phyloP scores from a whole-genome alignment of 2,797 vertebrate genomes.

The Melanitta fusca region DNA sequence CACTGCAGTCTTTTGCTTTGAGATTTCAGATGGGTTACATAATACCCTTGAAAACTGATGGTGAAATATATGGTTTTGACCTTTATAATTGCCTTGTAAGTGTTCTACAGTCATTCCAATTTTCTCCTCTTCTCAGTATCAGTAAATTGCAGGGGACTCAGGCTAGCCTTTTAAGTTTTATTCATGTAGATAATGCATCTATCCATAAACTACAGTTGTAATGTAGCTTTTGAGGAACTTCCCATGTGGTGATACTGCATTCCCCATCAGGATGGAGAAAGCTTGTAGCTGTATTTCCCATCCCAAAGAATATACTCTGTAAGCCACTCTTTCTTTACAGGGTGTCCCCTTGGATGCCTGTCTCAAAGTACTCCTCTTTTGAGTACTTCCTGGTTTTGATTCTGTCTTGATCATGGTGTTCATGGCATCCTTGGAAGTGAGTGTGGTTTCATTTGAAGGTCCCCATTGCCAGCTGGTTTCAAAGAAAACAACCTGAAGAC shows the following conservation, averaged over 20 bases:
- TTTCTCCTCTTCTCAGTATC: not conserved
- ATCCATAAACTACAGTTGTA: not conserved
- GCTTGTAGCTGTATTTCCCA: not conserved
- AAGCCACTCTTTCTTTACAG: not conserved
- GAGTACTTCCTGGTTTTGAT: not conserved
- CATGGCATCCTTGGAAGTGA: not conserved
- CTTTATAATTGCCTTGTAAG: not conserved
- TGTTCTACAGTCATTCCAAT: not conserved
- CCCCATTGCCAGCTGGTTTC: not conserved
- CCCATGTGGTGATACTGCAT: not conserved
- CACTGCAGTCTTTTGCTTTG: not conserved
- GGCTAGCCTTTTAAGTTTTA: not conserved
- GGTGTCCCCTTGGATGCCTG: not conserved
- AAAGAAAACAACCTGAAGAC: not conserved
- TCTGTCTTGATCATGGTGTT: rapidly evolving
- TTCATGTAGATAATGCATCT: not conserved
- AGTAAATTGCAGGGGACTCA: not conserved
- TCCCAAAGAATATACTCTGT: not conserved
- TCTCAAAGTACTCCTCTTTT: not conserved
- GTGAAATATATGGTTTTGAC: slow-evolving; percentile 1
- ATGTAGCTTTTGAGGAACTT: not conserved
- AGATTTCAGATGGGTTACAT: not conserved
- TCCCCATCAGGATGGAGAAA: not conserved
- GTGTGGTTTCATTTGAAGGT: not conserved
- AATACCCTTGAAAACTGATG: not conserved